Evolutionary conservation across 2,113 vertebrate species (phyloP).

Genomic region (Anhinga rufa): DNA sequence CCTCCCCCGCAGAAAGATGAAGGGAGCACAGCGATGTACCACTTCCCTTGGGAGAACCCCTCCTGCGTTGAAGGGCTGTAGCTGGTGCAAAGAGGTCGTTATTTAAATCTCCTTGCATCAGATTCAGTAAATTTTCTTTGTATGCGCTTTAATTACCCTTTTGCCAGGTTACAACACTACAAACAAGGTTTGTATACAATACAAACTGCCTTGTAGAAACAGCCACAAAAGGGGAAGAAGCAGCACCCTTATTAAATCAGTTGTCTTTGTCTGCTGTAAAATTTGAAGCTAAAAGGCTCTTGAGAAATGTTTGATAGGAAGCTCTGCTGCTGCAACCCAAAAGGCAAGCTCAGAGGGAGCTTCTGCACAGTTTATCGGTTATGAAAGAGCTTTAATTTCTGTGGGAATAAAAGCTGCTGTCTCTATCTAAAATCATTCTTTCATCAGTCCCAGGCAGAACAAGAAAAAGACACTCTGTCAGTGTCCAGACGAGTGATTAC

Average conservation of each 20-base stretch:
- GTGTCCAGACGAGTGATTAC: background rate
- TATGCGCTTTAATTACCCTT: background rate
- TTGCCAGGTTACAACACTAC: background rate
- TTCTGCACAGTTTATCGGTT: background rate
- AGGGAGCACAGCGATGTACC: background rate
- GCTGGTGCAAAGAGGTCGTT: background rate
- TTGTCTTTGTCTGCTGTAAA: conserved; percentile 2
- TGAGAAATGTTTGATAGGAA: conserved; percentile 13
- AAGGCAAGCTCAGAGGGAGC: background rate
- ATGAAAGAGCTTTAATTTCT: background rate
- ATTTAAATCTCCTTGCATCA: conserved; percentile 16
- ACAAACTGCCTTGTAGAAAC: background rate
- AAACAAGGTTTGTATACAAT: background rate
- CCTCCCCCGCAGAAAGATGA: background rate
- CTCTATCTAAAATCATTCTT: background rate
- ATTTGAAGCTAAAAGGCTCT: conserved; percentile 15
- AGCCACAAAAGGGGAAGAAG: background rate
- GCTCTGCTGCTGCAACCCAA: background rate
- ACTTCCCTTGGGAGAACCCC: background rate
- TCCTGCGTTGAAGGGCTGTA: background rate
- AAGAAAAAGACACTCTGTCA: background rate
- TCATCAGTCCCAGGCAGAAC: background rate
- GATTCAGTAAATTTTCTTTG: background rate
- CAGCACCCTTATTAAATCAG: conserved; percentile 25
- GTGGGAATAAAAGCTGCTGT: background rate